Evolutionary conservation across 30 jellyfish, hydroid and myxozoan species (phyloP).

Genomic region (Mastigias papua): DNA sequence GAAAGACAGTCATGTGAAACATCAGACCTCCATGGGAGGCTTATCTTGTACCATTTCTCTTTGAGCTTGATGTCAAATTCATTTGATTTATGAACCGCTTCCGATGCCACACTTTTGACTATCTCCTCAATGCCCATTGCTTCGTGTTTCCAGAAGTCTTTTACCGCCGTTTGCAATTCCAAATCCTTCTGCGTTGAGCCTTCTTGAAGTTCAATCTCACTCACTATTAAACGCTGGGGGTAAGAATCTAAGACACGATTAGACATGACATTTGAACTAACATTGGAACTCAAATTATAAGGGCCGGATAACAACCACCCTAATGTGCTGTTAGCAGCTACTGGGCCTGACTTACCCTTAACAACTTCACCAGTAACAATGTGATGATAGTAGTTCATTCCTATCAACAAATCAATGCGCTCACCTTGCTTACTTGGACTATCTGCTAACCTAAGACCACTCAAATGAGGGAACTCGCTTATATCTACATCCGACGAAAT

Average conservation of each 20-base stretch:
- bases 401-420: constrained; percentile 34
- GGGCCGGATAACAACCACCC: constrained; percentile 69
- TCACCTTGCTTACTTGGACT: background rate
- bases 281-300: background rate
- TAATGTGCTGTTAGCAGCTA: constrained; percentile 52
- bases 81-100: background rate
- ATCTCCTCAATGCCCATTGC: constrained; percentile 9
- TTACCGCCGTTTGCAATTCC: background rate
- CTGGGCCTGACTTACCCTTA: constrained; percentile 65
- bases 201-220: background rate
- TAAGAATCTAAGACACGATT: constrained; percentile 9
- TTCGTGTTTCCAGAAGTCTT: constrained; percentile 58
- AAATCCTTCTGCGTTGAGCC: background rate
- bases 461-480: constrained; percentile 13
- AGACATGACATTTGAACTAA: constrained; percentile 2
- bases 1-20: background rate
- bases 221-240: background rate
- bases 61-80: constrained; percentile 14
- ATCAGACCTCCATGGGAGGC: constrained; percentile 58
- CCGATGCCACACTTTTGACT: background rate
- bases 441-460: constrained; percentile 26
- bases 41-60: constrained; percentile 15
- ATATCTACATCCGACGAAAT: constrained; percentile 20
- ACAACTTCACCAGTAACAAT: constrained; percentile 53
- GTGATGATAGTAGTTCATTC: constrained; percentile 58